Evolutionary conservation across 2,797 vertebrate genomes (phyloP).

Genomic region (Neosilurus hyrtlii): DNA sequence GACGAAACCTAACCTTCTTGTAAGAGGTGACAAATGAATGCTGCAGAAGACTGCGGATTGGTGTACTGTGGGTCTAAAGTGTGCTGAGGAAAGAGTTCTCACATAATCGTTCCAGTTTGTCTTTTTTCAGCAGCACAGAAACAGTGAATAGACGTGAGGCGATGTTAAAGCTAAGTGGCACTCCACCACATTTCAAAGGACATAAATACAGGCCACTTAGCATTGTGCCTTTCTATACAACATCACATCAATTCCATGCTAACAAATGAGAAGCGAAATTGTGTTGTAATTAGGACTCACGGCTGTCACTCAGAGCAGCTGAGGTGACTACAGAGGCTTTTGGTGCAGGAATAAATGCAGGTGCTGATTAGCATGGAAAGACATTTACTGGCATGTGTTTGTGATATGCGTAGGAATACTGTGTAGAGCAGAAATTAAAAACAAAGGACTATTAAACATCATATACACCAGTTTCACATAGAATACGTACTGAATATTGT

Average conservation of each 20-base stretch:
- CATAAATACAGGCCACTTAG: conserved; percentile 11
- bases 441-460: too few species aligned
- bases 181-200: conserved; percentile 18
- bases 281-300: conserved; percentile 6
- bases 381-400: neutral
- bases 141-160: neutral
- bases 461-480: too few species aligned
- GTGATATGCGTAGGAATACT: neutral
- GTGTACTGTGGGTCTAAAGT: neutral
- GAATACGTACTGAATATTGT: too few species aligned
- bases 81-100: neutral
- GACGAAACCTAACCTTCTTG: too few species aligned
- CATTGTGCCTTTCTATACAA: neutral
- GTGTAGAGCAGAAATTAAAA: too few species aligned
- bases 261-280: conserved; percentile 13
- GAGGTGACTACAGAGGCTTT: neutral
- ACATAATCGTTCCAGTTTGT: neutral
- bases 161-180: neutral
- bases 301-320: neutral
- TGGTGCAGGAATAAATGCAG: neutral
- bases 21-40: neutral
- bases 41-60: neutral
- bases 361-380: conserved; percentile 1
- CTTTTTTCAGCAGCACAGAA: neutral
- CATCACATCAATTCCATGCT: conserved; percentile 7